Percentiles rank a stretch among this genome's conserved stretches.
Evolutionary conservation across 2,888 invertebrate genomes (phyloP).

Genomic region (Hecatera dysodea): DNA sequence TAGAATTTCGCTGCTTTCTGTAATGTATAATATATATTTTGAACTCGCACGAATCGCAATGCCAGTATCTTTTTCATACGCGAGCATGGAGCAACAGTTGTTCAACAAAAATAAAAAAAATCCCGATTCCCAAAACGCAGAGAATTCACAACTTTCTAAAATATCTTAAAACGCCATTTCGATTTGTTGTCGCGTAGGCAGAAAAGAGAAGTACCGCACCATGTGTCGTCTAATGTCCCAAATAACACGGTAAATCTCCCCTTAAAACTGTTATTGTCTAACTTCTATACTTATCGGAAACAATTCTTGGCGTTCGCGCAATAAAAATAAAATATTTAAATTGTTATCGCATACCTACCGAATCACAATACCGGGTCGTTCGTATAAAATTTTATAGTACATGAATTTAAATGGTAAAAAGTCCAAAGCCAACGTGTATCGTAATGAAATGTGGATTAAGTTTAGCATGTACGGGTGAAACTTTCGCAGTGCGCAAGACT

Average conservation of each 20-base stretch:
- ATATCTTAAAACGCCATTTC: slow-evolving; percentile 28
- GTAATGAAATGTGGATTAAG: slow-evolving; percentile 83
- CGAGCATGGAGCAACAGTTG: not conserved
- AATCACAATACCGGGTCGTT: slow-evolving; percentile 64
- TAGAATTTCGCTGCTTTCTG: not conserved
- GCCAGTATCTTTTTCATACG: not conserved
- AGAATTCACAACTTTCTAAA: slow-evolving; percentile 22
- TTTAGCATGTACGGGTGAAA: slow-evolving; percentile 72
- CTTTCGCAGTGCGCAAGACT: slow-evolving; percentile 77
- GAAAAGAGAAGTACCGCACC: slow-evolving; percentile 41
- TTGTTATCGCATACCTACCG: slow-evolving; percentile 67
- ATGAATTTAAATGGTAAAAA: slow-evolving; percentile 71
- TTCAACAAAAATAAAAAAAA: not conserved
- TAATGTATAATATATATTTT: not conserved
- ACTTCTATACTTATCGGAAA: slow-evolving; percentile 68
- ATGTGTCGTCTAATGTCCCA: slow-evolving; percentile 58
- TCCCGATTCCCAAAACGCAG: not conserved
- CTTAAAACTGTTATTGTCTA: slow-evolving; percentile 68
- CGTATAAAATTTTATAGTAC: slow-evolving; percentile 71
- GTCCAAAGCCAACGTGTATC: slow-evolving; percentile 68
- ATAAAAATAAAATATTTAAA: slow-evolving; percentile 74
- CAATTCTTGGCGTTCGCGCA: slow-evolving; percentile 64
- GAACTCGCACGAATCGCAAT: not conserved
- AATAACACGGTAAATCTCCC: slow-evolving; percentile 63
- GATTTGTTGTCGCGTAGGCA: slow-evolving; percentile 45